Evolutionary conservation across 2,113 vertebrate genomes (phyloP), one percentile per base, ranked within the genome.

Genomic region (Carollia perspicillata): DNA sequence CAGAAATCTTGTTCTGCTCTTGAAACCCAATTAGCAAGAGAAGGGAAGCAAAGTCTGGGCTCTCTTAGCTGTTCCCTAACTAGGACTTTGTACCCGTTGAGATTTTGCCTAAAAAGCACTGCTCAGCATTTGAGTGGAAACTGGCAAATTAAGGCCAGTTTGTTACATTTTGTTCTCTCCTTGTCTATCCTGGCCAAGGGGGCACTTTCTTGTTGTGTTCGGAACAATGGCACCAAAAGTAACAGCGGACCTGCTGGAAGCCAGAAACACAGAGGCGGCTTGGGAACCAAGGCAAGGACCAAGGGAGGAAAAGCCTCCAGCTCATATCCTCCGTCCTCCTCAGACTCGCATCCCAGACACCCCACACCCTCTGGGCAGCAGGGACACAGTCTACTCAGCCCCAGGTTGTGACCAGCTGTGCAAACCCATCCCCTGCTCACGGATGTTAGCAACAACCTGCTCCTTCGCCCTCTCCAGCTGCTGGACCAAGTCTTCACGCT

Each of bases 401-500:
- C 72, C 28, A 74, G 8, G 33, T 14, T 22, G 63, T 22, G 37
- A 35, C 35, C 33, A 60, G 66, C 47, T 51, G 44, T 89, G 84
- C 47, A 68, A 63, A 90, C 30, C 3, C 44, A n/a, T 1, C 6
- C 14, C 37, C 23, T 12, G 35, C 44, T 18, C 60, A 47, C 6
- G 60, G 35, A 91, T 23, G 42, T 60, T 11, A n/a, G 37, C 10
- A 58, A n/a, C 90, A 96, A 99, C 99, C 98, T 99, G 99, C 4
- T 99, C 99, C 94, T 99, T 98, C 0, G 99, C 99, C 94, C 98
- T 98, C 97, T 99, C 99, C 96, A 99, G 17, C 95, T 99, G 99
- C 69, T 98, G 98, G 66, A 99, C 99, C 92, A 99, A 98, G 97
- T 99, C 99, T 96, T 99, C 99, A 6, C 99, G 98, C 44, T 99